A percentile compares a stretch with the other conserved stretches of the same genome.
Conservation (phyloP, 30 jellyfish, hydroid and myxozoan genomes). For the Aurelia aurita region DNA sequence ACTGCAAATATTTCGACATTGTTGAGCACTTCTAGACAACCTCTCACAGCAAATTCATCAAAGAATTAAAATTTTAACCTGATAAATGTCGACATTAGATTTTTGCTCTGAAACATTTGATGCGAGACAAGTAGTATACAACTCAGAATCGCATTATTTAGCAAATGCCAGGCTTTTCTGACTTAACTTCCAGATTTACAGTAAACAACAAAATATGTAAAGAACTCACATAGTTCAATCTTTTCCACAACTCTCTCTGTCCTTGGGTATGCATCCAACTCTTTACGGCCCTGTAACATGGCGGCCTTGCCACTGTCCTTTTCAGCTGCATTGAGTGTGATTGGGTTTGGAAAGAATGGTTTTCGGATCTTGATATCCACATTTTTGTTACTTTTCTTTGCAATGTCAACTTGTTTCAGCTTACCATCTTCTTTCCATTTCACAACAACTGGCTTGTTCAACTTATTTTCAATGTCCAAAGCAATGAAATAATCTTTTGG, state of each 20-base stretch:
- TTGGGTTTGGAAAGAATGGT: slow-evolving; percentile 51
- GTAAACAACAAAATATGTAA: too few species aligned
- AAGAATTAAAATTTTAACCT: too few species aligned
- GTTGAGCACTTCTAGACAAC: too few species aligned
- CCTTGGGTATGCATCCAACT: slow-evolving; percentile 12
- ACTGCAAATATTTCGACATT: too few species aligned
- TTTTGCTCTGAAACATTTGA: too few species aligned
- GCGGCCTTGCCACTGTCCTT: slow-evolving; percentile 6
- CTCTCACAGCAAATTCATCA: too few species aligned
- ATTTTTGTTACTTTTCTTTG: slow-evolving; percentile 3
- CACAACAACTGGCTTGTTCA: slow-evolving; percentile 3
- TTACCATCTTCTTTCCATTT: slow-evolving; percentile 41
- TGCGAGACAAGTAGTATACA: too few species aligned
- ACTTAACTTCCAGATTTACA: background rate
- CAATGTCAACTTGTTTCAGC: slow-evolving; percentile 13
- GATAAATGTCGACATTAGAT: too few species aligned
- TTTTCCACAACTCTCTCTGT: slow-evolving; percentile 7
- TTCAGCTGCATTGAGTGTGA: slow-evolving; percentile 28
- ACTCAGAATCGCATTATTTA: too few species aligned
- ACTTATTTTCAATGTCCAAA: slow-evolving; percentile 23
- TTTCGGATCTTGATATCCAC: slow-evolving; percentile 1
- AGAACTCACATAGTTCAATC: slow-evolving; percentile 32
- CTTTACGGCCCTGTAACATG: slow-evolving; percentile 47
- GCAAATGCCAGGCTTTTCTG: too few species aligned
- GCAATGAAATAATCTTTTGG: slow-evolving; percentile 13